Conservation (phyloP, 2,888 invertebrate species). For the Rotaria socialis region DNA sequence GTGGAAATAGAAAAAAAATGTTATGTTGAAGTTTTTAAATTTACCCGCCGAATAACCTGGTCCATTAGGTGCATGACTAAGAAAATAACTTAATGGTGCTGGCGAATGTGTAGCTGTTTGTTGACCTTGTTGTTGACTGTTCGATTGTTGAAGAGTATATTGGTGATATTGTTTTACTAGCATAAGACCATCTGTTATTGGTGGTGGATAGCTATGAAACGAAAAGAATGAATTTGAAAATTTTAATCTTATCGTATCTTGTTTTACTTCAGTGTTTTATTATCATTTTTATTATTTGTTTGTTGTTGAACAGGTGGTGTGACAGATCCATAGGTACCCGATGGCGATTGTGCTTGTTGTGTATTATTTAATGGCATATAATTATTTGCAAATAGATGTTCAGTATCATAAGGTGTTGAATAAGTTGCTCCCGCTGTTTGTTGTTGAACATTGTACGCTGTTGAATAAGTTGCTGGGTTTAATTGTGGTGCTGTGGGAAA, state of each 20-base stretch:
- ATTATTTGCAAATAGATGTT: not conserved
- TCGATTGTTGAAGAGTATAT: not conserved
- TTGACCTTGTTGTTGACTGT: conserved; percentile 10
- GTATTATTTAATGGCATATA: not conserved
- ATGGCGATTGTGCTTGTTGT: conserved; percentile 7
- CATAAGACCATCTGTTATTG: not conserved
- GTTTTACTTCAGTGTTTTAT: not conserved
- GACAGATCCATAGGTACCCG: not conserved
- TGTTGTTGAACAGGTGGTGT: conserved; percentile 36
- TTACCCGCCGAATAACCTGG: not conserved
- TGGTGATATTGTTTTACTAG: not conserved
- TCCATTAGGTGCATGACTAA: not conserved
- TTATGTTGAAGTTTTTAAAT: not conserved
- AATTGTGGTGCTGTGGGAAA: not conserved
- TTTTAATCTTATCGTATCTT: not conserved
- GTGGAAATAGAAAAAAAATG: no score
- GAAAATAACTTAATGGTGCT: not conserved
- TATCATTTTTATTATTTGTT: not conserved
- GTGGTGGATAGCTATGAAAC: not conserved
- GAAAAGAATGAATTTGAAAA: not conserved
- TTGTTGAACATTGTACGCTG: not conserved
- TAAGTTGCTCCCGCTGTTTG: not conserved
- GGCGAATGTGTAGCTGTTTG: not conserved
- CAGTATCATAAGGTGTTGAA: not conserved
- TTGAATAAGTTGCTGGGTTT: not conserved